Percentiles rank a stretch among this genome's conserved stretches.
These are phyloP conservation scores for Lordiphosa clarofinis DNA, from an alignment of 1,140 invertebrate genomes.

Conservation along the genomic window DNA sequence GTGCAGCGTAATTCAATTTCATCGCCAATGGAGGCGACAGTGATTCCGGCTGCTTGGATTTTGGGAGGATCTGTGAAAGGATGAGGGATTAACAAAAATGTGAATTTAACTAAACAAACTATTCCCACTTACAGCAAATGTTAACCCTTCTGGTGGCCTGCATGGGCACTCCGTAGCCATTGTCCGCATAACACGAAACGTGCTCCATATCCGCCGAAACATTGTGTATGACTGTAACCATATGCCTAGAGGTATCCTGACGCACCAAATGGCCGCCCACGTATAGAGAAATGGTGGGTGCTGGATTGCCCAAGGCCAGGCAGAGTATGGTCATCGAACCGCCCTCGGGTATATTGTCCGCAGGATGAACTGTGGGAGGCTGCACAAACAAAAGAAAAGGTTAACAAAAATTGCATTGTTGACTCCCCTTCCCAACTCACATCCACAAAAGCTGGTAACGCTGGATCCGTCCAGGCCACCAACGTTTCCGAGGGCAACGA, in stretches of 20 bases:
- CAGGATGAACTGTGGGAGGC: conserved; percentile 90
- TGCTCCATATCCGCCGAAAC: conserved; percentile 90
- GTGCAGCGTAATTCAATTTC: conserved; percentile 87
- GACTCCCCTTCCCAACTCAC: conserved; percentile 79
- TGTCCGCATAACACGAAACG: conserved; percentile 91
- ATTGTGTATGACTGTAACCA: conserved; percentile 90
- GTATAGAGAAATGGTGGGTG: conserved; percentile 90
- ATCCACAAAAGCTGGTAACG: conserved; percentile 91
- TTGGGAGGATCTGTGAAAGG: conserved; percentile 84
- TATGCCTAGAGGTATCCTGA: conserved; percentile 88
- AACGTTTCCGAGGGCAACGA: conserved; percentile 89
- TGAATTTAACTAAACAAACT: no score
- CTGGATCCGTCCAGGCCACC: conserved; percentile 91
- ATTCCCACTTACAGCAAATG: conserved; percentile 85
- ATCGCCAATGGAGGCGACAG: conserved; percentile 86
- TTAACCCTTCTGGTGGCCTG: conserved; percentile 87
- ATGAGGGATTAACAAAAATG: neutral
- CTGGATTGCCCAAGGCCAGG: conserved; percentile 90
- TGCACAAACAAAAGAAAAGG: conserved; percentile 72
- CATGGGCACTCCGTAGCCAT: conserved; percentile 91
- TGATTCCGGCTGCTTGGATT: conserved; percentile 87
- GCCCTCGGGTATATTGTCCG: conserved; percentile 89
- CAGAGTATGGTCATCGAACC: conserved; percentile 91
- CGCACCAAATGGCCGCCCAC: conserved; percentile 85
- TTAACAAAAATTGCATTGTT: conserved; percentile 6